Base-by-base conservation (phyloP, 2,797 vertebrate species). In the Chloroceryle inda region DNA sequence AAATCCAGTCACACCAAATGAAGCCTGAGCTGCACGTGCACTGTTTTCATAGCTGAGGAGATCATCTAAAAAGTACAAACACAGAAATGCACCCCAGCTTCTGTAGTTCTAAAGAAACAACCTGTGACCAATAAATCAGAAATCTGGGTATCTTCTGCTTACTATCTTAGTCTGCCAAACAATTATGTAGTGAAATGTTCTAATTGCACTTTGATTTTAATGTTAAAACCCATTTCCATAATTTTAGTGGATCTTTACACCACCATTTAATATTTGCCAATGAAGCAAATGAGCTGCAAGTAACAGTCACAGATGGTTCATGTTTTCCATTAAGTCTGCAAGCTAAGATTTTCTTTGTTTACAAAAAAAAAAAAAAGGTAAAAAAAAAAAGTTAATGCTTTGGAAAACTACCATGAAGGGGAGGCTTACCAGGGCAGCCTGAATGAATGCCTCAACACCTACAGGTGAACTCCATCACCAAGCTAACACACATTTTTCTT, bases 201-300 rank as follows among this genome's bases (percentile, higher is more conserved):
- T 97, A 97, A 98, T 97, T 98, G 97, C 97, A 90, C 96, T 97
- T 96, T 82, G 93, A 97, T 98, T 98, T 98, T 98, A 98, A 98
- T 97, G 97, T 94, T 98, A 97, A 97, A 98, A 95, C 92, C 95
- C 97, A 98, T 98, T 98, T 98, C 97, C 97, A 97, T 98, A 97
- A 98, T 98, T 98, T 97, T 97, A 96, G 96, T 96, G 96, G 91
- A 96, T 97, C 97, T 98, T 98, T 97, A 97, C 63, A 63, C 94
- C 91, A 91, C 96, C 37, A 10, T 97, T 97, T 97, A 97, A 97
- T 97, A 96, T 97, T 97, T 97, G 97, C 98, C 97, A 97, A 92
- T 80, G 96, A 97, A 97, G 97, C 92, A 97, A 98, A 97, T 97
- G 97, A 97, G 95, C 96, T 97, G 96, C 97, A 97, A 98, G 97